Conservation (phyloP, 30 jellyfish, hydroid and myxozoan species). For the Aurelia aurita region DNA sequence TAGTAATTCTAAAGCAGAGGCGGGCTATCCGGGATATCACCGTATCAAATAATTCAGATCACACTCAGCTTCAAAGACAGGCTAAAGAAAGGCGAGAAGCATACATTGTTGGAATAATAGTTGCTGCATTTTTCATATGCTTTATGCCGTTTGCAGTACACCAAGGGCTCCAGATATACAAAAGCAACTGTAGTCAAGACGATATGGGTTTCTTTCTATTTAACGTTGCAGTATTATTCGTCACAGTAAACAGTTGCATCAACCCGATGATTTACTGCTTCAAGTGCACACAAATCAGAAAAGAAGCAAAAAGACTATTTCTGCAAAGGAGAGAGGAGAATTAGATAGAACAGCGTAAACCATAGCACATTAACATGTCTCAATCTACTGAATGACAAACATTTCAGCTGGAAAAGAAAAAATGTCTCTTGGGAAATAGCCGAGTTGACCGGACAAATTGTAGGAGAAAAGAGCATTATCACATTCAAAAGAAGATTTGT, state of each 20-base stretch:
- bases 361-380: no score
- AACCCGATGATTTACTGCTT: background rate
- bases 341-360: no score
- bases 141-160: background rate
- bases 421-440: no score
- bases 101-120: background rate
- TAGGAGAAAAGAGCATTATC: no score
- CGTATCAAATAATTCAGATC: no score
- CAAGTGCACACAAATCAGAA: background rate
- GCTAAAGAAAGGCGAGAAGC: background rate
- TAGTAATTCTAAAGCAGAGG: background rate
- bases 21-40: no score
- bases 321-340: background rate
- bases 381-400: no score
- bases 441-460: no score
- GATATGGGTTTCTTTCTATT: background rate
- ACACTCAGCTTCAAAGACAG: background rate
- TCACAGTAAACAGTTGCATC: background rate
- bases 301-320: background rate
- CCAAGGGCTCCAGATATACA: background rate
- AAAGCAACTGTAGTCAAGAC: background rate
- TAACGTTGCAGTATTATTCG: background rate
- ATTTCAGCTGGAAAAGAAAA: no score
- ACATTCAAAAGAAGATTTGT: no score
- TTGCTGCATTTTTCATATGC: background rate